Evolutionary conservation across 2,888 invertebrate genomes (phyloP).

Genomic region (Lasioglossum marginatum): DNA sequence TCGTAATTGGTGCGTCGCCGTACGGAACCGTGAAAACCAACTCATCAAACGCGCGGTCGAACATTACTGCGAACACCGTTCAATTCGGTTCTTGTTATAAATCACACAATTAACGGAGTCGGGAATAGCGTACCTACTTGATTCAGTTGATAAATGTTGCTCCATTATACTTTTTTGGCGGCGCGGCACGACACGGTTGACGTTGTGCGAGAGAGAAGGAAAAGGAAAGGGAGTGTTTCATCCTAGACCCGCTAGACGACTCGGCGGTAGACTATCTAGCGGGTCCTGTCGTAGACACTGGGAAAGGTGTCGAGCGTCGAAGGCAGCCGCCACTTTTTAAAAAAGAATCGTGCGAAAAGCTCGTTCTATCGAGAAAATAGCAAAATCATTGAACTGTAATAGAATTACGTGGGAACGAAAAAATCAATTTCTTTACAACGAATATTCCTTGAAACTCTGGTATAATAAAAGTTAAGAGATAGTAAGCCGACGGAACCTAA

Average conservation of each 20-base stretch:
- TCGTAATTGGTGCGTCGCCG: neutral
- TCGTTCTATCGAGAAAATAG: too few species aligned
- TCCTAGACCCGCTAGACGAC: too few species aligned
- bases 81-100: neutral
- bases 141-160: neutral
- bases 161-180: too few species aligned
- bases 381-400: too few species aligned
- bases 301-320: too few species aligned
- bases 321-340: too few species aligned
- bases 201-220: too few species aligned
- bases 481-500: neutral
- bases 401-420: neutral
- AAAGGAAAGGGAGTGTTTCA: too few species aligned
- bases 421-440: neutral
- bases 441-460: neutral
- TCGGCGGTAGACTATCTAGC: too few species aligned
- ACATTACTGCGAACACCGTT: neutral
- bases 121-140: neutral
- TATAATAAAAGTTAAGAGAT: neutral
- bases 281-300: too few species aligned
- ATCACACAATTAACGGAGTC: neutral
- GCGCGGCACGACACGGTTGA: too few species aligned
- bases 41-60: neutral
- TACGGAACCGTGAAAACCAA: neutral
- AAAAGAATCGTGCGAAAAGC: too few species aligned